phyloP scores from a whole-genome alignment of 30 jellyfish, hydroid and myxozoan species.

The Aurelia aurita region DNA sequence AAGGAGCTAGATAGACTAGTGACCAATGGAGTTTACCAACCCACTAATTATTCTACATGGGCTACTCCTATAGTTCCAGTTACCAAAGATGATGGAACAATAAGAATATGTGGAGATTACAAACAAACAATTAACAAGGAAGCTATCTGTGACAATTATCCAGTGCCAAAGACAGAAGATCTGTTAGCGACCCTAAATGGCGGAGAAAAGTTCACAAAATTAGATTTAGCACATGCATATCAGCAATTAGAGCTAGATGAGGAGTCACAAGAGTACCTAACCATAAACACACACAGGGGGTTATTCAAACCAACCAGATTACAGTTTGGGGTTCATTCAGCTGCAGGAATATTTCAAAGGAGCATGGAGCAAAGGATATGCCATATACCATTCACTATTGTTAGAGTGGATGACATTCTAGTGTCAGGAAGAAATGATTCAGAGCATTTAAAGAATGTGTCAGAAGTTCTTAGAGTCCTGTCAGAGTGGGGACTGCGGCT shows the following conservation, averaged over 20 bases:
- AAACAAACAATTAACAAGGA: slow-evolving; percentile 50
- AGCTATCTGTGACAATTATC: slow-evolving; percentile 64
- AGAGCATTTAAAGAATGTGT: slow-evolving; percentile 26
- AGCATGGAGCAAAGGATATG: slow-evolving; percentile 61
- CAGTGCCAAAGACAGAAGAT: slow-evolving; percentile 62
- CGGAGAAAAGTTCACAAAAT: slow-evolving; percentile 51
- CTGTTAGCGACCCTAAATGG: slow-evolving; percentile 56
- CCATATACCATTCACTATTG: slow-evolving; percentile 35
- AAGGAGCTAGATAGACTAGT: slow-evolving; percentile 62
- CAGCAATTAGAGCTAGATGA: slow-evolving; percentile 64
- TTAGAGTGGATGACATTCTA: slow-evolving; percentile 58
- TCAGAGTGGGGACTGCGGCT: slow-evolving; percentile 26
- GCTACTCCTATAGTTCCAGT: slow-evolving; percentile 71
- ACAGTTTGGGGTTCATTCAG: slow-evolving; percentile 77
- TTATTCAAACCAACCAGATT: slow-evolving; percentile 61
- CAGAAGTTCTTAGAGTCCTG: slow-evolving; percentile 32
- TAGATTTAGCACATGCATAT: slow-evolving; percentile 65
- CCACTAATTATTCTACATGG: slow-evolving; percentile 45
- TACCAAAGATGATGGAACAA: slow-evolving; percentile 59
- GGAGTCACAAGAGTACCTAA: slow-evolving; percentile 38
- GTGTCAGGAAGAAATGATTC: slow-evolving; percentile 20
- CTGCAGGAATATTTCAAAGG: slow-evolving; percentile 70
- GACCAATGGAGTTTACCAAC: slow-evolving; percentile 21
- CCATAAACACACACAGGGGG: slow-evolving; percentile 74
- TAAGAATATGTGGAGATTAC: slow-evolving; percentile 68